These are phyloP conservation scores for Acronicta aceris DNA, from an alignment of 2,888 invertebrate genomes.

Conservation along the genomic window DNA sequence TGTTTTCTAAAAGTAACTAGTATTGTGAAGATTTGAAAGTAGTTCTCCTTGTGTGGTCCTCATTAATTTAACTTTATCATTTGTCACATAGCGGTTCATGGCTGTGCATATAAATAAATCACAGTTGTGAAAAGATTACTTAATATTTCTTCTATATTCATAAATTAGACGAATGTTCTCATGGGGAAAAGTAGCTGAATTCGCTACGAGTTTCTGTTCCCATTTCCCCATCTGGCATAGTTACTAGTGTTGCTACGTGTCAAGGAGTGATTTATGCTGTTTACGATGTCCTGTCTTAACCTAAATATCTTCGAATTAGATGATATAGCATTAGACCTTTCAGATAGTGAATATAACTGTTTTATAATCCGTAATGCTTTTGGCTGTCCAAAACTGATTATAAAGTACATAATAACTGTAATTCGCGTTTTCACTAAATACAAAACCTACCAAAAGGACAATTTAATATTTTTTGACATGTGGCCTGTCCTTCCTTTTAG, in stretches of 20 bases:
- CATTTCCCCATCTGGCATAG: conserved; percentile 24
- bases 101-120: too few relatives aligned
- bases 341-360: background rate
- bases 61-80: too few relatives aligned
- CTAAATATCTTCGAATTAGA: conserved; percentile 32
- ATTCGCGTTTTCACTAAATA: too few relatives aligned
- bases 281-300: conserved; percentile 25
- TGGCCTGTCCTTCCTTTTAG: too few relatives aligned
- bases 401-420: too few relatives aligned
- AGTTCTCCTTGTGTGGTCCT: too few relatives aligned
- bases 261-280: conserved; percentile 36
- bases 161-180: conserved; percentile 12
- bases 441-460: too few relatives aligned
- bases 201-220: conserved; percentile 16
- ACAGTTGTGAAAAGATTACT: background rate
- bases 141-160: background rate
- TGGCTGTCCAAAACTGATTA: too few relatives aligned
- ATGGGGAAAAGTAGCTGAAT: conserved; percentile 16
- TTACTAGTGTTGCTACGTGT: conserved; percentile 4
- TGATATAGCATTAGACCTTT: background rate
- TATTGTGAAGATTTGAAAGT: background rate
- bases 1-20: background rate
- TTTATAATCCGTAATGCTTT: too few relatives aligned
- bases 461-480: too few relatives aligned
- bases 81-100: background rate